These are phyloP conservation scores for Helleia helle DNA, from an alignment of 2,888 invertebrate genomes.

Conservation along the genomic window DNA sequence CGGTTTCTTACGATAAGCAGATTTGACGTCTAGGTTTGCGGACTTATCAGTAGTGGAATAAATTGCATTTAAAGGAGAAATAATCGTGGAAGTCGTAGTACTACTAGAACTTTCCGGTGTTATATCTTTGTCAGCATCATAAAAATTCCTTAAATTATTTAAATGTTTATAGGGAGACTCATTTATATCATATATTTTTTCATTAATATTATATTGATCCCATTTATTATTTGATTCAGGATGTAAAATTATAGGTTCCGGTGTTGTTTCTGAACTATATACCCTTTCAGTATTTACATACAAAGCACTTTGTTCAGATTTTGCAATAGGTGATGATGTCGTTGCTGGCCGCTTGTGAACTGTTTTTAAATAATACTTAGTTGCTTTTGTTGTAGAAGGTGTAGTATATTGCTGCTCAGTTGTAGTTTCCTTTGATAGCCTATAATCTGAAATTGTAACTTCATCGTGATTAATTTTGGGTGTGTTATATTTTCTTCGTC, in stretches of 20 bases:
- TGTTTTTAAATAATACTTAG: slow-evolving; percentile 50
- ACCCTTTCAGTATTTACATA: slow-evolving; percentile 5
- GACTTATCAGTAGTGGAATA: slow-evolving; percentile 24
- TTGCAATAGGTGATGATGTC: slow-evolving; percentile 27
- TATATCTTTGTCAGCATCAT: slow-evolving; percentile 26
- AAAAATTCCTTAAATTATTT: slow-evolving; percentile 24
- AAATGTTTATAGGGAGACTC: slow-evolving; percentile 60
- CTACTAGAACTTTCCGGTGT: slow-evolving; percentile 31
- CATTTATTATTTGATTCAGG: not conserved
- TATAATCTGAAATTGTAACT: slow-evolving; percentile 19
- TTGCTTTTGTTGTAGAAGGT: slow-evolving; percentile 26
- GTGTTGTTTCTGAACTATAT: slow-evolving; percentile 13
- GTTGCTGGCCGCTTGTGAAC: slow-evolving; percentile 46
- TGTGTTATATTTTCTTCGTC: slow-evolving; percentile 33
- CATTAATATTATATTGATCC: slow-evolving; percentile 10
- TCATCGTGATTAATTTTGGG: slow-evolving; percentile 33
- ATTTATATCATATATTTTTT: slow-evolving; percentile 39
- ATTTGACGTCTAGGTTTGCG: slow-evolving; percentile 23
- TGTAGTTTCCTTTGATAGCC: slow-evolving; percentile 20
- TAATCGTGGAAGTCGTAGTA: slow-evolving; percentile 28
- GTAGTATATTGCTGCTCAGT: slow-evolving; percentile 20
- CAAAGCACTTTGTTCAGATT: slow-evolving; percentile 34
- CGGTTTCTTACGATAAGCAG: slow-evolving; percentile 26
- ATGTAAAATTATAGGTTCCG: slow-evolving; percentile 16
- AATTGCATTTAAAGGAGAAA: slow-evolving; percentile 23